Base-by-base conservation (phyloP, 2,797 vertebrate species). In the Sebastes variabilis region DNA sequence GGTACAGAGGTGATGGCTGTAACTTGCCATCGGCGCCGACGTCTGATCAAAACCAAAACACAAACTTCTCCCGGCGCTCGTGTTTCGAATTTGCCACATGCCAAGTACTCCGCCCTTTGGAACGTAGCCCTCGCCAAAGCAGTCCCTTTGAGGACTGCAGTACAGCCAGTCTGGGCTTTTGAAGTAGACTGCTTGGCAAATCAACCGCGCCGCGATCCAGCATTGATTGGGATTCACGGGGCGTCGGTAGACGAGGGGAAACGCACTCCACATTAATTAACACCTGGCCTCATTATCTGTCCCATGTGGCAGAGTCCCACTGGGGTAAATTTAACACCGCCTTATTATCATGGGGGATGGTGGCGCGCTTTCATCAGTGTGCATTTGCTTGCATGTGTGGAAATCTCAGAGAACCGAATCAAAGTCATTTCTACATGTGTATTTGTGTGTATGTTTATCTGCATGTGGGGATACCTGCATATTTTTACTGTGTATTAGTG, bases 261-360 rank as follows among this genome's bases (percentile, higher is more conserved):
- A 88, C 52, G 68, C 80, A 90, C 89, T 91, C 82, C 89, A 93
- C 90, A 92, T 94, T 93, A 93, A 94, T 94, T 94, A 94, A 93
- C 94, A 94, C 91, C 92, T 94, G 92, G 87, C 89, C 89, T 94
- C 92, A 95, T 95, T 95, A 95, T 95, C 91, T 91, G 75, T 93
- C 94, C 91, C 93, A 85, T 90, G 93, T 89, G 93, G 87, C 81
- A 83, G 75, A 82, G 77, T 92, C 91, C 92, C 86, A 91, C 89
- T 84, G 86, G 91, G 92, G 88, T 86, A 91, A 84, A 92, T 93
- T 92, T 93, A 93, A 91, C 90, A 91, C 83, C 42, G 58, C 86
- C 80, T 90, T 87, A 89, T 92, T 90, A 87, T 88, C 79, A 62
- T 54, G 68, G 85, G 80, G 83, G 68, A 62, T 54, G 54, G 62